A percentile compares a stretch with the other conserved stretches of the same genome.
Conservation (phyloP, 2,113 vertebrate genomes). For the Propithecus coquereli region DNA sequence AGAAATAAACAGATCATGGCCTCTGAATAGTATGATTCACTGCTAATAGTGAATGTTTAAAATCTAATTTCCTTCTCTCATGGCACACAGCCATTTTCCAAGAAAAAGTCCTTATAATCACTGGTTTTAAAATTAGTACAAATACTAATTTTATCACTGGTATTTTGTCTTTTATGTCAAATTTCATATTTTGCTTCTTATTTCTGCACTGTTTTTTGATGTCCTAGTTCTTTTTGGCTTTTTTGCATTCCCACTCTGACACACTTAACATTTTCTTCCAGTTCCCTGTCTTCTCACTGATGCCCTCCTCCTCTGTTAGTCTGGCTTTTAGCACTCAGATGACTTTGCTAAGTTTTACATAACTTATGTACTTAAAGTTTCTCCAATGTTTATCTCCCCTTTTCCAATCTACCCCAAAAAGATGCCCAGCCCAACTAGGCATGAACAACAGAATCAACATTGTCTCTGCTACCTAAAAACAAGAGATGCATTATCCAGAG, state of each 20-base stretch:
- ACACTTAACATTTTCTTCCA: neutral
- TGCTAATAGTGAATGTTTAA: neutral
- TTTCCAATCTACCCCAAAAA: neutral
- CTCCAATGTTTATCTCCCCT: neutral
- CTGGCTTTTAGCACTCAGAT: neutral
- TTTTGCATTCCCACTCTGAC: neutral
- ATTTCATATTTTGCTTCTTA: neutral
- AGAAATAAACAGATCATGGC: neutral
- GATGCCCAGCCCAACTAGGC: neutral
- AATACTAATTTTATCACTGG: neutral
- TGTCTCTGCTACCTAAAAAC: neutral
- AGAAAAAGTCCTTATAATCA: neutral
- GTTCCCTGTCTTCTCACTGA: neutral
- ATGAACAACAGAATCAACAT: neutral
- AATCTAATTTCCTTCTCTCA: neutral
- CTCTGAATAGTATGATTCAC: neutral
- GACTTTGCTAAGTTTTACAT: neutral
- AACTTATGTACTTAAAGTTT: neutral
- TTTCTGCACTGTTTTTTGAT: neutral
- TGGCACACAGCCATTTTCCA: neutral
- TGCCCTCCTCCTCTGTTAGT: neutral
- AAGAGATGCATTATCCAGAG: neutral
- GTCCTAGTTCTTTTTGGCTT: neutral
- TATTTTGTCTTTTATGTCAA: slow-evolving; percentile 10
- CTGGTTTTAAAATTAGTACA: slow-evolving; percentile 17